A percentile compares a stretch with the other conserved stretches of the same genome.
These are phyloP conservation scores for Lycodopsis pacificus DNA, from an alignment of 2,797 vertebrate genomes.

Conservation along the genomic window DNA sequence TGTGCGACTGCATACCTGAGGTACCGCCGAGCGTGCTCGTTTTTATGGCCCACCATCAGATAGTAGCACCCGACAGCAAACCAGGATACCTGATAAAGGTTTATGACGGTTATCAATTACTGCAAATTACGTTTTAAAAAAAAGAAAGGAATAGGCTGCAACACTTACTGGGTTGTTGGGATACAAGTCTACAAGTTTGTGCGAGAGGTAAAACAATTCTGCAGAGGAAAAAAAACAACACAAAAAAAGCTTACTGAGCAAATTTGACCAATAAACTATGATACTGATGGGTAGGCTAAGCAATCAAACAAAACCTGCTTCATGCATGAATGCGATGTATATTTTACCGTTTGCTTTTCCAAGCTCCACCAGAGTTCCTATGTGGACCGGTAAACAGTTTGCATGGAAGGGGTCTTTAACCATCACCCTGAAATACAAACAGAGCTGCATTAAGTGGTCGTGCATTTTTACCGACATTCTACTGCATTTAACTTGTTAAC, in stretches of 20 bases:
- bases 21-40: conserved; percentile 96
- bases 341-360: conserved; percentile 97
- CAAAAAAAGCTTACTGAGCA: background rate
- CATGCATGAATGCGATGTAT: background rate
- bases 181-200: conserved; percentile 99
- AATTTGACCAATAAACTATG: background rate
- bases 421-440: conserved; percentile 90
- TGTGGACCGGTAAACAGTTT: conserved; percentile 98
- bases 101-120: conserved; percentile 1
- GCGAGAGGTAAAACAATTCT: conserved; percentile 99
- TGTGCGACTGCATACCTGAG: conserved; percentile 87
- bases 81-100: conserved; percentile 86
- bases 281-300: background rate
- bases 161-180: conserved; percentile 97
- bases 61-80: conserved; percentile 99
- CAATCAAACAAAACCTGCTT: background rate
- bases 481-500: background rate
- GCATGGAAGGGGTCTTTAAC: conserved; percentile 99
- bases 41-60: conserved; percentile 99
- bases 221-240: conserved; percentile 29
- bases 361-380: conserved; percentile 97
- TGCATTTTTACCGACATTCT: background rate
- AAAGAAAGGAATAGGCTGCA: background rate
- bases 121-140: background rate
- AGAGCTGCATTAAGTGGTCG: background rate